Conservation (phyloP, 2,888 invertebrate species). For the Agonopterix heracliana region DNA sequence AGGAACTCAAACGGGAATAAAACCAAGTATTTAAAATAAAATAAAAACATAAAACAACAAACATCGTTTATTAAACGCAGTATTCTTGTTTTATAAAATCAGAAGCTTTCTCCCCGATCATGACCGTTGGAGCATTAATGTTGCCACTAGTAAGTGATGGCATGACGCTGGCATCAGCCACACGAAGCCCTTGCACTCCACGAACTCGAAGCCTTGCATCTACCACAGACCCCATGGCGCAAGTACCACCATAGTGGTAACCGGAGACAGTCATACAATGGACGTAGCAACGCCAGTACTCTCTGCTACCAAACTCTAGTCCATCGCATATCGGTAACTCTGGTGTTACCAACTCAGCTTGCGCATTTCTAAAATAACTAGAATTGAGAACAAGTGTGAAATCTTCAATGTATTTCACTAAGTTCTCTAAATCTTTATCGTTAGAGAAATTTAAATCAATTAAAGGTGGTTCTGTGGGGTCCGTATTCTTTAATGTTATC, state of each 20-base stretch:
- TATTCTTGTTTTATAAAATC: constrained; percentile 26
- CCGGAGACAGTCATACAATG: constrained; percentile 22
- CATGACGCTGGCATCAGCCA: constrained; percentile 27
- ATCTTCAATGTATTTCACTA: constrained; percentile 22
- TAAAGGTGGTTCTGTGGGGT: constrained; percentile 25
- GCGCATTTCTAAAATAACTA: constrained; percentile 22
- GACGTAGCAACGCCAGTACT: constrained; percentile 33
- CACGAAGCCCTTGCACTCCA: constrained; percentile 23
- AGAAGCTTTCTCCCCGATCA: constrained; percentile 34
- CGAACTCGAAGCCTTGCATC: constrained; percentile 24
- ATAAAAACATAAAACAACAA: no score
- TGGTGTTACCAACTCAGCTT: constrained; percentile 20
- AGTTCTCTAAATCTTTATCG: constrained; percentile 23
- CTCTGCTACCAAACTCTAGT: constrained; percentile 17
- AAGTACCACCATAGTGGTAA: constrained; percentile 30
- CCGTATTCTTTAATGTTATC: constrained; percentile 20
- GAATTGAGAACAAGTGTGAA: constrained; percentile 24
- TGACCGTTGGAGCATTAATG: constrained; percentile 23
- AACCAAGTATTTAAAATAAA: no score
- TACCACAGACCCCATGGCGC: constrained; percentile 32
- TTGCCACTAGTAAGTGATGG: constrained; percentile 22
- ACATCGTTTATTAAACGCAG: no score
- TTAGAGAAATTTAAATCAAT: constrained; percentile 25
- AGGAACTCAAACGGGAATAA: no score
- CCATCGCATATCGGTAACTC: constrained; percentile 17